Conservation (phyloP, 2,113 vertebrate genomes). For the Passerina amoena region DNA sequence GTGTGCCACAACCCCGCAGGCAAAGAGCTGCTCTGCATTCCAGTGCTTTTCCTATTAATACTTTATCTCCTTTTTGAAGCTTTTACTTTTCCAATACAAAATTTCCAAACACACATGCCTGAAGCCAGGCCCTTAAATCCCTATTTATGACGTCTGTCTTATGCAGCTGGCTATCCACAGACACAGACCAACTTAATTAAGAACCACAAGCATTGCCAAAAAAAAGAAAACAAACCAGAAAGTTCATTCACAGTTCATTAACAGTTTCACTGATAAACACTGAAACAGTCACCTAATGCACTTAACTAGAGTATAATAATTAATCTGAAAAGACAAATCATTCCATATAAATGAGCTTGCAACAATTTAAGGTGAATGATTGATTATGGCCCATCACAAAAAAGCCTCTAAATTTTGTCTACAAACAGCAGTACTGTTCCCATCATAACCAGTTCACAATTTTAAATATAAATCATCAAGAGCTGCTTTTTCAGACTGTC, state of each 20-base stretch:
- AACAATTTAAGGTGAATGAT: not conserved
- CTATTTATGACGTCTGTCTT: not conserved
- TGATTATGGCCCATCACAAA: not conserved
- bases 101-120: not conserved
- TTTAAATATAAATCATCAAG: not conserved
- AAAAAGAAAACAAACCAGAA: not conserved
- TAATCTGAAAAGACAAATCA: not conserved
- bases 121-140: not conserved
- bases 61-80: constrained; percentile 1
- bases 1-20: not conserved
- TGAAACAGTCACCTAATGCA: not conserved
- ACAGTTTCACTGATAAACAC: not conserved
- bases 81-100: constrained; percentile 20
- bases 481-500: not conserved
- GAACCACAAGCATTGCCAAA: not conserved
- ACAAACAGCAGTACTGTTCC: not conserved
- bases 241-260: not conserved
- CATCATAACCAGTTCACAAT: not conserved
- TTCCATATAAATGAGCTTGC: not conserved
- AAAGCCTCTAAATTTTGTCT: not conserved
- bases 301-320: not conserved
- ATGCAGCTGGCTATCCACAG: not conserved
- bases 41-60: constrained; percentile 3
- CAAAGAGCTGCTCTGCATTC: not conserved
- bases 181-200: not conserved